Evolutionary conservation across 2,888 invertebrate genomes (phyloP).

Genomic region (Orthonevra nobilis): DNA sequence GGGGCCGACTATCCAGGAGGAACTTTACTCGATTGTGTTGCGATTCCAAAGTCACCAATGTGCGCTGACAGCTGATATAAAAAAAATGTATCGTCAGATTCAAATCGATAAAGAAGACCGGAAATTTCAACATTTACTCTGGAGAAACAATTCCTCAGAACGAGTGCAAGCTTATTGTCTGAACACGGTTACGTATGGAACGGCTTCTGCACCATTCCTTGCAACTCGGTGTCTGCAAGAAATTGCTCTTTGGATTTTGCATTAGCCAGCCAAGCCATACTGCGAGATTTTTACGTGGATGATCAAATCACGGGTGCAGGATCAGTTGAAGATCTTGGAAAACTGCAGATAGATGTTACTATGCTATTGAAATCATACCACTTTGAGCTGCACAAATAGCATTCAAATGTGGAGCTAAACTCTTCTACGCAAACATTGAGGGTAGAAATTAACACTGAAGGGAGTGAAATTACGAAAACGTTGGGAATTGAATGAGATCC

Average conservation of each 20-base stretch:
- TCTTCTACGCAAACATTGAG: background rate
- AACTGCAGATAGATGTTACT: slow-evolving; percentile 12
- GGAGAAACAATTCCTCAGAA: background rate
- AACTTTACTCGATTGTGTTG: background rate
- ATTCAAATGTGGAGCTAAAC: background rate
- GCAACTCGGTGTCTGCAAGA: no score
- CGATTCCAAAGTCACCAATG: background rate
- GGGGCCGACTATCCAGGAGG: slow-evolving; percentile 7
- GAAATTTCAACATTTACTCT: slow-evolving; percentile 33
- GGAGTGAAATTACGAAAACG: no score
- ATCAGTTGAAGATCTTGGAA: slow-evolving; percentile 9
- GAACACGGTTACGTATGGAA: no score
- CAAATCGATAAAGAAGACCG: slow-evolving; percentile 17
- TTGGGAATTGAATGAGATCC: no score
- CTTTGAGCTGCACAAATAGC: background rate
- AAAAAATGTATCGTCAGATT: slow-evolving; percentile 32
- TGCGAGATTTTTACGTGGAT: slow-evolving; percentile 29
- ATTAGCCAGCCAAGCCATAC: background rate
- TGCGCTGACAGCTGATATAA: slow-evolving; percentile 12
- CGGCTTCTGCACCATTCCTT: no score
- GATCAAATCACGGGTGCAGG: slow-evolving; percentile 25
- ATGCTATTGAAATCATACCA: background rate
- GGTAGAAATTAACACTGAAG: background rate
- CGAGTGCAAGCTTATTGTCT: no score
- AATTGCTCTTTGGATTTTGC: no score